Conservation (phyloP, 1,140 invertebrate species). For the Magallana gigas region DNA sequence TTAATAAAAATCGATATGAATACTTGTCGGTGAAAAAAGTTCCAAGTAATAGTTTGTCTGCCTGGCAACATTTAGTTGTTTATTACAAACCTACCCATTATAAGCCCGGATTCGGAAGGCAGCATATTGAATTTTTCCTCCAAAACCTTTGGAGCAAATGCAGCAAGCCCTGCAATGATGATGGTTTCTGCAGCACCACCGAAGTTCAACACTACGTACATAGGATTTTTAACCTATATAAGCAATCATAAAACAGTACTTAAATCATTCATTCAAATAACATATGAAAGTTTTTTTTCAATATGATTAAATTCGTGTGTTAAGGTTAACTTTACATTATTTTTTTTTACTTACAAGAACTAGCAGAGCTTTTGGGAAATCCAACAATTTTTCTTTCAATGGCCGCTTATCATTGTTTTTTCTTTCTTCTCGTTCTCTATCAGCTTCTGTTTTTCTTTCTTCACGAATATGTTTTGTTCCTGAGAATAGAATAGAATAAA, state of each 20-base stretch:
- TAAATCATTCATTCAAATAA: too few relatives aligned
- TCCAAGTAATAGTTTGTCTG: too few relatives aligned
- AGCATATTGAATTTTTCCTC: conserved; percentile 62
- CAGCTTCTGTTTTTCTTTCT: conserved; percentile 44
- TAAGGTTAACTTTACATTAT: too few relatives aligned
- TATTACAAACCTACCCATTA: conserved; percentile 53
- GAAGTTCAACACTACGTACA: conserved; percentile 52
- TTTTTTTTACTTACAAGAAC: conserved; percentile 52
- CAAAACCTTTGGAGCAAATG: conserved; percentile 63
- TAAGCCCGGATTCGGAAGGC: conserved; percentile 56
- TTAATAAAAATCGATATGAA: too few relatives aligned
- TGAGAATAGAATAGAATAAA: background rate
- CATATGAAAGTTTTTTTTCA: too few relatives aligned
- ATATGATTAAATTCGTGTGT: too few relatives aligned
- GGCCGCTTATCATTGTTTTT: conserved; percentile 49
- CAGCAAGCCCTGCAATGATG: conserved; percentile 61
- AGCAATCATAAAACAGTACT: too few relatives aligned
- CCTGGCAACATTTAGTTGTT: too few relatives aligned
- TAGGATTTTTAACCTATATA: conserved; percentile 54
- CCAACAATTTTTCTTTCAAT: conserved; percentile 52
- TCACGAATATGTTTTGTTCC: conserved; percentile 51
- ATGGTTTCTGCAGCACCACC: conserved; percentile 61
- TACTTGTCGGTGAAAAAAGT: too few relatives aligned
- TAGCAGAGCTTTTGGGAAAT: conserved; percentile 59
- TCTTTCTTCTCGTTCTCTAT: conserved; percentile 28